Evolutionary conservation across 1,140 invertebrate genomes (phyloP), one percentile per base, ranked within the genome.

Genomic region (Drosophila seguyi): DNA sequence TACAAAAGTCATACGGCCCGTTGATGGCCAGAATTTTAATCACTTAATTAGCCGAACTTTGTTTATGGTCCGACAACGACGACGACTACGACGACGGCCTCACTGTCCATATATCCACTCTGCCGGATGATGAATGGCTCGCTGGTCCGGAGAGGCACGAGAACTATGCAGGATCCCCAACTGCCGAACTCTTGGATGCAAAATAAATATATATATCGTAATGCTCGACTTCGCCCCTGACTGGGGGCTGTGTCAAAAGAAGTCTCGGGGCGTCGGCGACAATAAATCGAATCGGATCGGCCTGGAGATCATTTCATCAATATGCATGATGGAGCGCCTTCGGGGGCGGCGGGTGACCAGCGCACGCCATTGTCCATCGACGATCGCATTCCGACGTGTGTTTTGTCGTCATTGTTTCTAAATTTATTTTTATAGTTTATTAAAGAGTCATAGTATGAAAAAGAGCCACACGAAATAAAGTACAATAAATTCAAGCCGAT

Each of bases 391-490:
- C 85, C 85, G 50, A 88, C 53, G 85, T 75, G 85, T 88, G 67
- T 88, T 79, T 81, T 88, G 85, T 85, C 81, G 85, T 88, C 85
- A 88, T 88, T 88, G 85, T 88, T 81, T 88, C 81, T 88, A 90
- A 90, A 90, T 90, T 90, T 90, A 88, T 88, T 85, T 88, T 88
- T 88, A 88, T 88, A 88, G 85, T 88, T 88, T 88, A 88, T 88
- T 88, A 88, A 88, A 88, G 74, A 90, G 85, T 69, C 85, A 75
- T 75, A 81, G 66, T 68, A 67, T 56, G 53, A 67, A 83, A 73
- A 79, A 60, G 66, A 66, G 45, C 36, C 66, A 67, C 66, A 62
- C 65, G 36, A 72, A 47, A 41, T 48, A 71, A 80, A 71, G 56
- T 61, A 60, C 48, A 48, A 59, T 69, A 71, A 48, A 41, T 55